A percentile compares a stretch with the other conserved stretches of the same genome.
phyloP scores from a whole-genome alignment of 2,113 vertebrate species.

The Daubentonia madagascariensis region DNA sequence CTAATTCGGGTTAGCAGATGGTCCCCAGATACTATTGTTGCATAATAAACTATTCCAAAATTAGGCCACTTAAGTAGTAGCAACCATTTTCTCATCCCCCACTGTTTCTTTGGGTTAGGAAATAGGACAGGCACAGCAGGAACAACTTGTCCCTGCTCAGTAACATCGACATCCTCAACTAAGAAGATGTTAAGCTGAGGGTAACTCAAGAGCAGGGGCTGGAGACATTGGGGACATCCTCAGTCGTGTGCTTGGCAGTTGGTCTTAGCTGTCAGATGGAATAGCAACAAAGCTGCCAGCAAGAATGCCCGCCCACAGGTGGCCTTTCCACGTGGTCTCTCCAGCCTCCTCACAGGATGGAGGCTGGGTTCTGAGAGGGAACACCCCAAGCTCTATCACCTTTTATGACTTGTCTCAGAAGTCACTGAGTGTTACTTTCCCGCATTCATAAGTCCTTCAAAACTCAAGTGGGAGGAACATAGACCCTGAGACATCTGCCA shows the following conservation, averaged over 20 bases:
- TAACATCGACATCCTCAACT: too few relatives aligned
- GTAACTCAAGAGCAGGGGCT: neutral
- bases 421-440: neutral
- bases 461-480: too few relatives aligned
- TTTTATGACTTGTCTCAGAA: neutral
- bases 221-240: fast-evolving
- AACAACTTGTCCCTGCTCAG: neutral
- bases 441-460: too few relatives aligned
- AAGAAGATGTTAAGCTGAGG: neutral
- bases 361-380: fast-evolving
- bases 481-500: neutral
- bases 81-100: neutral
- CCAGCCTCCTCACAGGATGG: neutral
- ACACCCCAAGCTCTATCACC: neutral
- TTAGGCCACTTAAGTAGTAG: neutral
- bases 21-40: too few relatives aligned
- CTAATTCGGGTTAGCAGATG: neutral
- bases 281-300: too few relatives aligned
- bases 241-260: too few relatives aligned
- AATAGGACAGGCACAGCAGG: too few relatives aligned
- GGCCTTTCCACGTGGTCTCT: neutral
- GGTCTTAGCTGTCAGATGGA: neutral
- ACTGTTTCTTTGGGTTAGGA: too few relatives aligned
- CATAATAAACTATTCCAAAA: neutral
- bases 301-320: too few relatives aligned